Conservation (phyloP, 2,888 invertebrate species). For the Prosapia bicincta region DNA sequence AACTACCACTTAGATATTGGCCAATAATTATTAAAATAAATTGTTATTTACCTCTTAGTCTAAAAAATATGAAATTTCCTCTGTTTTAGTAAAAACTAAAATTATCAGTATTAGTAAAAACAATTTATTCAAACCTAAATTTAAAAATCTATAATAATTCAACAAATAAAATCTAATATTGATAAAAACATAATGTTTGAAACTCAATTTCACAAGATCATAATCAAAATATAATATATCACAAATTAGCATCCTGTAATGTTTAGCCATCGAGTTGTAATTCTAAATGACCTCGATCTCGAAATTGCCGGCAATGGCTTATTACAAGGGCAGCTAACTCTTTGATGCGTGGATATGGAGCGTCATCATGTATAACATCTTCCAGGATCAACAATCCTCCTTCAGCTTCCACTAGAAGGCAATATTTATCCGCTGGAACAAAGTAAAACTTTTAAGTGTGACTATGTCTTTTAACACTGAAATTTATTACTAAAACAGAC, state of each 20-base stretch:
- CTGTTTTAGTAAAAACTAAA: neutral
- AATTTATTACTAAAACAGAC: too few relatives aligned
- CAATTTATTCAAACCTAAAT: neutral
- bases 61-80: neutral
- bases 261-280: slow-evolving; percentile 28
- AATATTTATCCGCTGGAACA: slow-evolving; percentile 85
- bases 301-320: slow-evolving; percentile 54
- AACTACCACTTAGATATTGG: neutral
- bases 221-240: neutral
- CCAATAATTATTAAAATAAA: slow-evolving; percentile 2
- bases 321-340: slow-evolving; percentile 65
- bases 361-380: slow-evolving; percentile 58
- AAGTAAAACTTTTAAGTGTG: slow-evolving; percentile 24
- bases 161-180: neutral
- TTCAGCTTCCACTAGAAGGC: slow-evolving; percentile 79
- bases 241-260: neutral
- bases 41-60: neutral
- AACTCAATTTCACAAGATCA: neutral
- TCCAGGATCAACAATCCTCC: slow-evolving; percentile 74
- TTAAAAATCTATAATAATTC: neutral
- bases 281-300: slow-evolving; percentile 6
- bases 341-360: slow-evolving; percentile 64
- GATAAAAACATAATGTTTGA: neutral
- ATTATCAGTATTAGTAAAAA: neutral
- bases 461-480: too few relatives aligned